Evolutionary conservation across 2,113 vertebrate species (phyloP), one percentile per base, ranked within the genome.

Genomic region (Bagarius yarrelli): DNA sequence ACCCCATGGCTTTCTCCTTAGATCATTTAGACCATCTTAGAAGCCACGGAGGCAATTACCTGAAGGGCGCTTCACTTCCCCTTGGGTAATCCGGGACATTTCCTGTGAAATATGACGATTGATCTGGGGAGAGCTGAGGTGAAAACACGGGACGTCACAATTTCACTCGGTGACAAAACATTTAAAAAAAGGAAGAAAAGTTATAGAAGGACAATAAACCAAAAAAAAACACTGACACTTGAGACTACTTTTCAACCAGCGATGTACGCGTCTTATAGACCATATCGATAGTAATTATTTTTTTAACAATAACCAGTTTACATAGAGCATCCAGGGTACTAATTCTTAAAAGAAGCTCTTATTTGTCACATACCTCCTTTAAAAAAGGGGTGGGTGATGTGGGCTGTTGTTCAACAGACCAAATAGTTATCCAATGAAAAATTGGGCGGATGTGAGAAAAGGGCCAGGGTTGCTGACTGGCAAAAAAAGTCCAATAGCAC

Each of bases 21-120:
- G 80, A 67, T 76, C 80, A 14, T 81, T 67, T 76, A 52, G 57
- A 53, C 52, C 67, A 81, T 81, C 72, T 74, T 64, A 75, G 80
- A n/a, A 40, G 78, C 78, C 78, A 47, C 32, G 27, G 80, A 81
- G 71, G 71, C 80, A 81, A 81, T 81, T 81, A 75, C 71, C 71
- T 64, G 47, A 34, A 81, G 80, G 80, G 60, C 59, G 44, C 25
- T 40, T 40, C 59, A 56, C 70, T 66, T 55, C 80, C 27, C 23
- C 71, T 81, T 32, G 23, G 36, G 47, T 80, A 80, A 80, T 71
- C 78, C 47, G 19, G 71, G 15, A 56, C 6, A 60, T 55, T 60
- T 75, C 57, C 71, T 64, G 47, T 27, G 71, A 56, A 63, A 81
- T 66, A 75, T 64, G 60, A 74, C 71, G 16, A 81, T 81, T 81